Evolutionary conservation across 2,113 vertebrate species (phyloP).

Genomic region (Cygnus buccinator): DNA sequence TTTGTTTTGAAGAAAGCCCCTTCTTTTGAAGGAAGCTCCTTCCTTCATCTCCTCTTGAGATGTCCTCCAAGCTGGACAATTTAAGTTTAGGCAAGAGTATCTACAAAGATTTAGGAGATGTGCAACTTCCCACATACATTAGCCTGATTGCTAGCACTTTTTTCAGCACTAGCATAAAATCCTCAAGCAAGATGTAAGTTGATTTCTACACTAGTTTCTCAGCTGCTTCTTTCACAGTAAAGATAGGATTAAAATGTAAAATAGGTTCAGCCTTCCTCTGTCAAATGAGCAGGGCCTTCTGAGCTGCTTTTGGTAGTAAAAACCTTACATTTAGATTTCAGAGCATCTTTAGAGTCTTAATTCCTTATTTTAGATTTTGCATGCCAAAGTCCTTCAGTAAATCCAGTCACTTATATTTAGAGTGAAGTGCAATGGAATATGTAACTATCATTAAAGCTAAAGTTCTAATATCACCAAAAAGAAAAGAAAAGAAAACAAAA

Average conservation of each 20-base stretch:
- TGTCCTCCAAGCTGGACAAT: not conserved
- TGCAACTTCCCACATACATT: not conserved
- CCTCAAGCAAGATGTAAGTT: not conserved
- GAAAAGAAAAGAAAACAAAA: not conserved
- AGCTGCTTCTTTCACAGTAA: not conserved
- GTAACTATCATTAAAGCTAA: not conserved
- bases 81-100: not conserved
- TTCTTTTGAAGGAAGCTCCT: not conserved
- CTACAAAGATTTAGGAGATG: not conserved
- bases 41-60: fast-evolving
- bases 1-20: too few relatives aligned
- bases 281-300: not conserved
- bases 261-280: not conserved
- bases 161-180: not conserved
- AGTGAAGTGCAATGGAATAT: not conserved
- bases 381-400: not conserved
- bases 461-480: not conserved
- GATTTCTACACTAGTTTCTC: not conserved
- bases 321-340: not conserved
- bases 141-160: not conserved
- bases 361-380: not conserved
- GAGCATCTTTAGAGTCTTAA: not conserved
- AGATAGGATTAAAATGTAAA: not conserved
- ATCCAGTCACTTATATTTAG: not conserved
- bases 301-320: not conserved